Base-by-base conservation (phyloP, 2,797 vertebrate species). In the Allenopithecus nigroviridis region DNA sequence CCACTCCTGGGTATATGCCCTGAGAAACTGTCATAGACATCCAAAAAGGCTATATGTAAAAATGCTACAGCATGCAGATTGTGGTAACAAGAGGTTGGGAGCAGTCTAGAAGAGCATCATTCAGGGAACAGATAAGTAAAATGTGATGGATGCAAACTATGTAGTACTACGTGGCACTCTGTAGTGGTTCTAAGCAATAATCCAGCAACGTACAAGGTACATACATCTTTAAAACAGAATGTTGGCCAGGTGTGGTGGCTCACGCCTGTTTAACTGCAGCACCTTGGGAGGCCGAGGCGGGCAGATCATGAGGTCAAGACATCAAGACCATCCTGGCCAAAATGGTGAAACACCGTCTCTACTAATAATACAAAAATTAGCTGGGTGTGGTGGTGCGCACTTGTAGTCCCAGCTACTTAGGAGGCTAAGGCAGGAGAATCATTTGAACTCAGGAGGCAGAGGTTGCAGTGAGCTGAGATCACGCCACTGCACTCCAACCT, bases 1-100 rank as follows among this genome's bases (percentile, higher is more conserved):
- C 13, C 0, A 30, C 22, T 74, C 75, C 53, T 86, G 10, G 46
- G 74, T 50, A 70, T 36, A 53, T 46, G 28, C 7, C 3, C 43
- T 91, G 16, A 95, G 81, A 94, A 94, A 91, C 43, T 85, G n/a
- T 68, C 74, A 89, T 2, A 68, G 59, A 79, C 21, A 87, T 43
- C 24, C 1, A 28, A 50, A 88, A 61, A 80, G 9, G 1, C 16
- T 85, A 1, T 19, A 53, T 17, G 3, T n/a, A 88, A 50, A 36
- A 28, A 36, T 86, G 21, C 48, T 75, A 81, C 9, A 36, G 28
- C 78, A 19, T 53, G 9, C 16, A 80, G 12, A 48, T 91, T 91
- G 39, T 91, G 21, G 24, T 55, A 78, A n/a, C 48, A 55, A 92
- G 41, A 30, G 80, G 9, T 48, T 84, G 21, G 81, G 22, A 84